Conservation (phyloP, 2,113 vertebrate species). For the Lota lota region DNA sequence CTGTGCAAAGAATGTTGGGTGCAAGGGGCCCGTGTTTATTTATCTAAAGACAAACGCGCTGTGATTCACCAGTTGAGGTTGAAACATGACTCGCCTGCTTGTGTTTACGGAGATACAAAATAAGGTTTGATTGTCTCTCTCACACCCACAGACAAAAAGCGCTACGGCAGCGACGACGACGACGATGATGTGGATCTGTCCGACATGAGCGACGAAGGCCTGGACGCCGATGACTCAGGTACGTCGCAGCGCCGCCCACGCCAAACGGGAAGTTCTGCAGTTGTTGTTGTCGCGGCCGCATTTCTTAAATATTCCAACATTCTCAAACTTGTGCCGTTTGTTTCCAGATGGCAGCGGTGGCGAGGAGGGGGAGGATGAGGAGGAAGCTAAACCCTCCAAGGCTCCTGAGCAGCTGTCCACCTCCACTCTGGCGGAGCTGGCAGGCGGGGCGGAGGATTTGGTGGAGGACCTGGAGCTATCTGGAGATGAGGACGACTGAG, state of each 20-base stretch:
- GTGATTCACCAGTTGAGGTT: too few relatives aligned
- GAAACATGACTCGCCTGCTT: not conserved
- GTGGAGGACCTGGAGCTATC: conserved; percentile 88
- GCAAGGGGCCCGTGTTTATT: too few relatives aligned
- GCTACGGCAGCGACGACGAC: conserved; percentile 40
- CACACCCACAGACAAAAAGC: conserved; percentile 48
- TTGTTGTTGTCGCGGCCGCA: not conserved
- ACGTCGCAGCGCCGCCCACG: conserved; percentile 5
- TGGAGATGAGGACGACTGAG: conserved; percentile 79
- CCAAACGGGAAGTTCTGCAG: not conserved
- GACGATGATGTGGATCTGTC: conserved; percentile 60
- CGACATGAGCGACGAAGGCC: conserved; percentile 57
- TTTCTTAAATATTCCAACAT: not conserved
- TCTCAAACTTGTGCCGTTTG: not conserved
- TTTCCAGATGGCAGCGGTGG: conserved; percentile 46
- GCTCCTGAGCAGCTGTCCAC: conserved; percentile 67
- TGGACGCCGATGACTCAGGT: conserved; percentile 59
- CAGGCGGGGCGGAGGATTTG: conserved; percentile 82
- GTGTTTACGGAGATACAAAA: not conserved
- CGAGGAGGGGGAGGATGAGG: conserved; percentile 16
- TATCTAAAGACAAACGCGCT: too few relatives aligned
- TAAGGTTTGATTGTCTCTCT: conserved; percentile 19
- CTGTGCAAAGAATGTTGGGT: too few relatives aligned
- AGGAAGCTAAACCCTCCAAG: conserved; percentile 41
- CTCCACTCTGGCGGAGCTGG: conserved; percentile 77